Conservation (phyloP, 1,140 invertebrate species). For the Battus philenor region DNA sequence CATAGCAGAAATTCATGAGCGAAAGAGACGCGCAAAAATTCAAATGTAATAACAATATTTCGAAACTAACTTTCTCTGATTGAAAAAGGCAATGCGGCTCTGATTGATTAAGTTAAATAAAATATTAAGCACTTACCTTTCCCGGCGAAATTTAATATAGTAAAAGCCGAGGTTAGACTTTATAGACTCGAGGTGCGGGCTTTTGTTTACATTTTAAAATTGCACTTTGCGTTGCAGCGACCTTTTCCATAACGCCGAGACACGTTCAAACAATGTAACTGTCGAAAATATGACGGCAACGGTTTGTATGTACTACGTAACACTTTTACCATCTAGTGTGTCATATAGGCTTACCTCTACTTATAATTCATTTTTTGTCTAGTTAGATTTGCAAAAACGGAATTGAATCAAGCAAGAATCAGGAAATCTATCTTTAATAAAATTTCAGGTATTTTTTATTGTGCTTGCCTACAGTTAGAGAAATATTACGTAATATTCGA, state of each 20-base stretch:
- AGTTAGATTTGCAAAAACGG: too few relatives aligned
- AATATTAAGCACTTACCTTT: slow-evolving; percentile 15
- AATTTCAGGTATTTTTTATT: too few relatives aligned
- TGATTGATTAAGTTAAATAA: slow-evolving; percentile 22
- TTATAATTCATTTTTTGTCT: too few relatives aligned
- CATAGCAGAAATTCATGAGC: too few relatives aligned
- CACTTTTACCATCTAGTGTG: not conserved
- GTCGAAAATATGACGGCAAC: slow-evolving; percentile 51
- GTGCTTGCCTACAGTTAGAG: too few relatives aligned
- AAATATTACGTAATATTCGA: too few relatives aligned
- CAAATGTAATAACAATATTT: too few relatives aligned
- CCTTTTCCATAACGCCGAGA: slow-evolving; percentile 46
- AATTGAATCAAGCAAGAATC: too few relatives aligned
- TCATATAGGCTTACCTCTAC: too few relatives aligned
- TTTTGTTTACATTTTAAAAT: slow-evolving; percentile 72
- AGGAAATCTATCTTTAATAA: too few relatives aligned
- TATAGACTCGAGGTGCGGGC: slow-evolving; percentile 48
- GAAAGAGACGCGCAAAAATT: too few relatives aligned
- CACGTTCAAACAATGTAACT: slow-evolving; percentile 61
- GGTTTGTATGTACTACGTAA: slow-evolving; percentile 19
- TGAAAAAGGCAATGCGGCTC: slow-evolving; percentile 5
- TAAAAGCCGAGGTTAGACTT: slow-evolving; percentile 54
- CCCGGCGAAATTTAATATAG: slow-evolving; percentile 44
- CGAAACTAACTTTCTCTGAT: not conserved
- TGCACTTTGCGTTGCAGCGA: slow-evolving; percentile 60